Percentiles rank a stretch among this genome's conserved stretches.
Conservation (phyloP, 2,113 vertebrate genomes). For the Hippotragus niger region DNA sequence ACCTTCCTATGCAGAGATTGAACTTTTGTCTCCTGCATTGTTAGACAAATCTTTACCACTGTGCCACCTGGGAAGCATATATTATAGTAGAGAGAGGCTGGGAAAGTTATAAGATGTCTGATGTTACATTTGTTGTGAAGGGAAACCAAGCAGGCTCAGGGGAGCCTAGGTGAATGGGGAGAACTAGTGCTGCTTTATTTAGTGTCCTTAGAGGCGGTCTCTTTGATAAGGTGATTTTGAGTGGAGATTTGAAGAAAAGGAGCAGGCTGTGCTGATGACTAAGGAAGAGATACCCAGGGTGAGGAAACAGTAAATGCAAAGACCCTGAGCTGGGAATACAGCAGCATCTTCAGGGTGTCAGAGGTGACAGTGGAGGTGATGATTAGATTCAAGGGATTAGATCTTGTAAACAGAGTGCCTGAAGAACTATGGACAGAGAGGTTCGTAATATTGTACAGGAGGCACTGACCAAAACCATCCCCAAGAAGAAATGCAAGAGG, state of each 20-base stretch:
- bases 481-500: neutral
- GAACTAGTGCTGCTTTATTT: neutral
- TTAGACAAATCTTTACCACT: neutral
- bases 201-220: neutral
- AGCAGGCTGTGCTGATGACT: fast-evolving
- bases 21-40: neutral
- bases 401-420: neutral
- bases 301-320: neutral
- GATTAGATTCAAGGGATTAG: neutral
- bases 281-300: neutral
- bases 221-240: neutral
- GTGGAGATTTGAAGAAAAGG: neutral
- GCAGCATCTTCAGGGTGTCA: neutral
- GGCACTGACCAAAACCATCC: neutral
- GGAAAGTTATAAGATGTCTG: neutral
- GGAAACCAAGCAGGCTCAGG: neutral
- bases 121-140: neutral
- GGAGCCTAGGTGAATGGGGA: neutral
- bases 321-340: neutral
- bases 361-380: neutral
- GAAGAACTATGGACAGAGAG: neutral
- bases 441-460: neutral
- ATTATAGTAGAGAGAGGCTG: neutral
- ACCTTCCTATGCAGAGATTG: neutral
- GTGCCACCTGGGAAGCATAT: neutral